These are phyloP conservation scores for Hyperoplus lanceolatus DNA, from an alignment of 2,797 vertebrate genomes.

Conservation along the genomic window DNA sequence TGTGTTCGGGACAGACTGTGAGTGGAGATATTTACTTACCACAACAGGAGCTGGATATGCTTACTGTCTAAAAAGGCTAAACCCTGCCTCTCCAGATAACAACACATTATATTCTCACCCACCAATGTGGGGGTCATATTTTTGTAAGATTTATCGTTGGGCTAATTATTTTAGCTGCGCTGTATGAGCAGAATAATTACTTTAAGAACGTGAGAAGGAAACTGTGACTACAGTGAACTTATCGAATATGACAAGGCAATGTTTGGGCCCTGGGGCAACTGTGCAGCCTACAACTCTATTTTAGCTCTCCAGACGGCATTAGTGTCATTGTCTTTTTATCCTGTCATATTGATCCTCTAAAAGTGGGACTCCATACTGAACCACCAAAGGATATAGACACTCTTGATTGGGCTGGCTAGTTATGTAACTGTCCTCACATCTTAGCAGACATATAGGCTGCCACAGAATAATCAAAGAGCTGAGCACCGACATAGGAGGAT, in stretches of 20 bases:
- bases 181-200: constrained; percentile 5
- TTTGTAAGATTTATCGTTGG: neutral
- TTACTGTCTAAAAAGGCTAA: neutral
- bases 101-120: neutral
- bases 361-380: neutral
- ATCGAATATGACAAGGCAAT: constrained; percentile 27
- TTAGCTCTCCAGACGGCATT: constrained; percentile 19
- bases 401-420: too few relatives aligned
- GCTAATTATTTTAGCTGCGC: neutral
- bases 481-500: too few relatives aligned
- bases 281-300: constrained; percentile 7
- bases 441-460: too few relatives aligned
- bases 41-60: neutral
- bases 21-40: neutral
- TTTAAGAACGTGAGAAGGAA: constrained; percentile 25
- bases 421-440: too few relatives aligned
- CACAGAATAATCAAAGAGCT: too few relatives aligned
- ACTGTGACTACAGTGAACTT: constrained; percentile 11
- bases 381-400: constrained; percentile 10
- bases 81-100: neutral
- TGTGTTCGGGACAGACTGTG: neutral
- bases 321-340: constrained; percentile 24
- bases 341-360: constrained; percentile 30
- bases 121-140: too few relatives aligned
- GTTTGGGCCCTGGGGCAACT: constrained; percentile 23